phyloP scores from a whole-genome alignment of 2,888 invertebrate genomes.

The Thysanoteuthis rhombus region DNA sequence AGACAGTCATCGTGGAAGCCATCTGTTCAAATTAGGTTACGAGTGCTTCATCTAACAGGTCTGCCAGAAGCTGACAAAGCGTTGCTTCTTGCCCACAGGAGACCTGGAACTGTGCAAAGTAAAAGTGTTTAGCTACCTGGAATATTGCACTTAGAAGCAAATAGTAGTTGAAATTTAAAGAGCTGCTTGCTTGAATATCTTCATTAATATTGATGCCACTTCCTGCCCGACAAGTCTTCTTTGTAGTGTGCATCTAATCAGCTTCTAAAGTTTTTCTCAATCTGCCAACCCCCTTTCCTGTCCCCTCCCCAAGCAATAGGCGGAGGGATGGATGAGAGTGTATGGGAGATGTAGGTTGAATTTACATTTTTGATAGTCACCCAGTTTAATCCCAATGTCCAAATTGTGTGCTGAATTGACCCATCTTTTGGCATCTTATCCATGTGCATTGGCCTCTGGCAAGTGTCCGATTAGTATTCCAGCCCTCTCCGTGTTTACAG shows the following conservation, averaged over 20 bases:
- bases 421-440: constrained; percentile 12
- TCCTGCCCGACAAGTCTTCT: background rate
- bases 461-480: constrained; percentile 12
- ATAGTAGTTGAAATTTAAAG: background rate
- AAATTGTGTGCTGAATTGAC: background rate
- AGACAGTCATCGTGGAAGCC: background rate
- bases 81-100: background rate
- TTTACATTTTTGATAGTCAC: constrained; percentile 12
- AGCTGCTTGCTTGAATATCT: background rate
- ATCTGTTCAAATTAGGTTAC: background rate
- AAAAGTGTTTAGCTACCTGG: background rate
- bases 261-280: background rate
- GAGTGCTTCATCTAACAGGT: background rate
- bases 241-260: background rate
- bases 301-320: background rate
- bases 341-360: background rate
- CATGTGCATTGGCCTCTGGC: constrained; percentile 12
- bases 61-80: background rate
- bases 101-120: background rate
- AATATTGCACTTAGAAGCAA: background rate
- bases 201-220: background rate
- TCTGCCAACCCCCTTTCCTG: background rate
- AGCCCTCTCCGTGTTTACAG: constrained; percentile 12
- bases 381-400: background rate
- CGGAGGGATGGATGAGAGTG: background rate